These are phyloP conservation scores for Gymnogyps californianus DNA, from an alignment of 2,113 vertebrate species.

Conservation along the genomic window DNA sequence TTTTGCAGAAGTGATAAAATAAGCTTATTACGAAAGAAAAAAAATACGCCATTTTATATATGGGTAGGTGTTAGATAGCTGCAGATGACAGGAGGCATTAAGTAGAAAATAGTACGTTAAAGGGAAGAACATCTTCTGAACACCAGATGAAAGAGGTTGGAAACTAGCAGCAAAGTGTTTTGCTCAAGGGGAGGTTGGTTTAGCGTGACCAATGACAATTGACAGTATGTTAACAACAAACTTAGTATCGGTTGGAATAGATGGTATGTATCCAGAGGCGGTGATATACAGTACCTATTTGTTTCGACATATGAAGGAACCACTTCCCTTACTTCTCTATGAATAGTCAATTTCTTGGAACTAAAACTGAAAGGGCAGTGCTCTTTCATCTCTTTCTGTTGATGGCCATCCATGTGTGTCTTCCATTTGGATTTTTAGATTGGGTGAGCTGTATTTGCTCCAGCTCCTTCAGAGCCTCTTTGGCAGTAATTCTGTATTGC, in stretches of 20 bases:
- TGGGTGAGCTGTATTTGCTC: background rate
- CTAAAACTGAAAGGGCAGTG: background rate
- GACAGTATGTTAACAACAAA: background rate
- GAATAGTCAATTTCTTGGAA: background rate
- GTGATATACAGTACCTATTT: background rate
- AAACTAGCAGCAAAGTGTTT: background rate
- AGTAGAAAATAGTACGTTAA: background rate
- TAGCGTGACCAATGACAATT: background rate
- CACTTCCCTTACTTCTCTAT: background rate
- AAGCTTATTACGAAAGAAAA: background rate
- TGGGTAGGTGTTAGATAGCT: background rate
- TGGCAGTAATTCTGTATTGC: background rate
- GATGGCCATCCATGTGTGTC: background rate
- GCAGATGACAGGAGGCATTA: background rate
- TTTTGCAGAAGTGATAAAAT: background rate
- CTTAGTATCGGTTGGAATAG: background rate
- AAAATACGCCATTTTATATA: background rate
- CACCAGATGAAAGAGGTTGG: background rate
- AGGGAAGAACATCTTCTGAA: background rate
- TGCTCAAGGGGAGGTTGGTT: background rate
- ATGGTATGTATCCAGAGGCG: background rate
- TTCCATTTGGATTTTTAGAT: background rate
- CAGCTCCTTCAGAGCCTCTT: background rate
- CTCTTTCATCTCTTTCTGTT: background rate
- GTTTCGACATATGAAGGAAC: background rate